Base-by-base conservation (phyloP, 2,888 invertebrate genomes). In the Limenitis camilla region DNA sequence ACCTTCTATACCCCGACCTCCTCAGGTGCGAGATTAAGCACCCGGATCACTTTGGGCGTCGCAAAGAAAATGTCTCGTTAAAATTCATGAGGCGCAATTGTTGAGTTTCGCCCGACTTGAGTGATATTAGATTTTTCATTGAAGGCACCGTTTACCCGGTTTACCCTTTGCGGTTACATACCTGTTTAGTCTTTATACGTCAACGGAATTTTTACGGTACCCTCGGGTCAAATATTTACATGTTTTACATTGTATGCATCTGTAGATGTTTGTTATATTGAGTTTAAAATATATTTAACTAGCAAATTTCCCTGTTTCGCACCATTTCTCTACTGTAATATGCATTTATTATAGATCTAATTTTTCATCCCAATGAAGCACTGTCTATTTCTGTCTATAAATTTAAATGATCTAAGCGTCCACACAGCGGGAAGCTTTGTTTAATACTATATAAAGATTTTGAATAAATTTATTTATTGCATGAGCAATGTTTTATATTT, bases 31-130 rank as follows among this genome's bases (percentile, higher is more conserved):
- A 66, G 64, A 71, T 68, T 74, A 74, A 75, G 67, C 68, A 64
- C 64, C 63, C 40, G 63, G 64, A 68, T 70, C 65, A 71, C 67
- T 71, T 69, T 65, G 65, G 68, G 65, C 67, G 63, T 63, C 66
- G 67, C 69, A 75, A 79, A 78, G 79, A 77, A 78, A 81, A 78
- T 76, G 68, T 62, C 76, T 77, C 67, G 70, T 81, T 81, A 79
- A 82, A 79, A 81, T 81, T 81, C 81, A 81, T 81, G 81, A 81
- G 74, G 59, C 61, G 68, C 76, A 76, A 80, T 81, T 77, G 78
- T 78, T 68, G 72, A 72, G 71, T 69, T 66, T 68, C 68, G 59
- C 65, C 62, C 51, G 65, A 65, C 68, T 71, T 76, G 75, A 79
- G 73, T 75, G 75, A 78, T 78, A 81, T 81, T 78, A 77, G 75